Conservation (phyloP, 2,113 vertebrate genomes). For the Rhinolophus ferrumequinum region DNA sequence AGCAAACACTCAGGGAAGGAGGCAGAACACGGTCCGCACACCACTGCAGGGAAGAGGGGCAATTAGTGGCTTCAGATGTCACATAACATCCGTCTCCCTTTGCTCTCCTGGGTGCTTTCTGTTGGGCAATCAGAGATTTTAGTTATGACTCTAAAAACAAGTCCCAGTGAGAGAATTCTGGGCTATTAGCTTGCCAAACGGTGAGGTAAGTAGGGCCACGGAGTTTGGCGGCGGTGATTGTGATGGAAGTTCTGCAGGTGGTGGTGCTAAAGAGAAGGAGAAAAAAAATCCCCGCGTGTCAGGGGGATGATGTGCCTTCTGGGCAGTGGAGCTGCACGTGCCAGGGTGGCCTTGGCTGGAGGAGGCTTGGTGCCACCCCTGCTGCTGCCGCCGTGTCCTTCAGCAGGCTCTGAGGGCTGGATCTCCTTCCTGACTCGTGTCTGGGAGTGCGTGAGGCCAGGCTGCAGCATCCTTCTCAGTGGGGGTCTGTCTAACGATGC, state of each 20-base stretch:
- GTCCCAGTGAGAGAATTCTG: constrained; percentile 10
- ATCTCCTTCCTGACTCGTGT: not conserved
- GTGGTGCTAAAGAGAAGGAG: not conserved
- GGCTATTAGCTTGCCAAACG: constrained; percentile 39
- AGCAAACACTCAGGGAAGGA: constrained; percentile 10
- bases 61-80: constrained; percentile 77
- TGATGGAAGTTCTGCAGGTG: not conserved
- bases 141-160: constrained; percentile 38
- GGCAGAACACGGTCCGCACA: not conserved
- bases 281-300: not conserved
- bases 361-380: not conserved
- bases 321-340: not conserved
- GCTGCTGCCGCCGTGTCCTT: not conserved
- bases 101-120: constrained; percentile 68
- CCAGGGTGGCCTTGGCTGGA: not conserved
- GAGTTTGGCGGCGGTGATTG: not conserved
- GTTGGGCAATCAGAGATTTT: constrained; percentile 75
- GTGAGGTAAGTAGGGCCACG: constrained; percentile 34
- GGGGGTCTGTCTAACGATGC: not conserved
- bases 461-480: not conserved
- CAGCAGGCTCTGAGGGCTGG: not conserved
- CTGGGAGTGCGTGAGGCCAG: not conserved
- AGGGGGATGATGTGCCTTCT: not conserved
- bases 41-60: constrained; percentile 78
- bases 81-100: constrained; percentile 59